Percentiles rank a stretch among this genome's conserved stretches.
Evolutionary conservation across 2,888 invertebrate species (phyloP).

Genomic region (Caenorhabditis sp.): DNA sequence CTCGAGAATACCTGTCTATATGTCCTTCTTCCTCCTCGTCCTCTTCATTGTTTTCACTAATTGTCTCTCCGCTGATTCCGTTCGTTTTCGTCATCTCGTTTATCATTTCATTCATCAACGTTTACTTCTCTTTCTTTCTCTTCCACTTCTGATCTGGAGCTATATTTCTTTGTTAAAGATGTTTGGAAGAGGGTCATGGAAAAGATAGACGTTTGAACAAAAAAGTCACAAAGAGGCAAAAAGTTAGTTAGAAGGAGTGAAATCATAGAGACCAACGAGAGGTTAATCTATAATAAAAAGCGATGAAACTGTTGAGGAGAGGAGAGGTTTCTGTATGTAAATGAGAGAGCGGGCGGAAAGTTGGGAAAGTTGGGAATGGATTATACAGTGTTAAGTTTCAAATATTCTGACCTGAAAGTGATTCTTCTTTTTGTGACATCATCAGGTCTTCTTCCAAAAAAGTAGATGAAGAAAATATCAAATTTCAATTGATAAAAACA

Average conservation of each 20-base stretch:
- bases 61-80: conserved; percentile 42
- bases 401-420: conserved; percentile 18
- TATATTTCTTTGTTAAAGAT: background rate
- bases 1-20: background rate
- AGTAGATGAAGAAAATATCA: conserved; percentile 15
- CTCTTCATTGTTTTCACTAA: conserved; percentile 22
- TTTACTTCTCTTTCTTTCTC: background rate
- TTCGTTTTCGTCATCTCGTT: conserved; percentile 39
- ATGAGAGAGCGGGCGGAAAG: conserved; percentile 14
- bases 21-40: conserved; percentile 40
- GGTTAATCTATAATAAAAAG: conserved; percentile 24
- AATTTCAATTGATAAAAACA: conserved; percentile 41
- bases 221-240: conserved; percentile 2
- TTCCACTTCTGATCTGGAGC: conserved; percentile 11
- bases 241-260: conserved; percentile 7
- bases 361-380: conserved; percentile 2
- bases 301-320: conserved; percentile 15
- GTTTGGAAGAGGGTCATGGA: background rate
- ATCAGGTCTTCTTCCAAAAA: background rate
- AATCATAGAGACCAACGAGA: conserved; percentile 32
- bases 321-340: conserved; percentile 27
- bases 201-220: background rate
- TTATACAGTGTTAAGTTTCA: conserved; percentile 8
- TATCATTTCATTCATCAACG: conserved; percentile 35
- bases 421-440: conserved; percentile 7